A percentile compares a stretch with the other conserved stretches of the same genome.
Conservation (phyloP, 2,113 vertebrate species). For the Felis chaus region DNA sequence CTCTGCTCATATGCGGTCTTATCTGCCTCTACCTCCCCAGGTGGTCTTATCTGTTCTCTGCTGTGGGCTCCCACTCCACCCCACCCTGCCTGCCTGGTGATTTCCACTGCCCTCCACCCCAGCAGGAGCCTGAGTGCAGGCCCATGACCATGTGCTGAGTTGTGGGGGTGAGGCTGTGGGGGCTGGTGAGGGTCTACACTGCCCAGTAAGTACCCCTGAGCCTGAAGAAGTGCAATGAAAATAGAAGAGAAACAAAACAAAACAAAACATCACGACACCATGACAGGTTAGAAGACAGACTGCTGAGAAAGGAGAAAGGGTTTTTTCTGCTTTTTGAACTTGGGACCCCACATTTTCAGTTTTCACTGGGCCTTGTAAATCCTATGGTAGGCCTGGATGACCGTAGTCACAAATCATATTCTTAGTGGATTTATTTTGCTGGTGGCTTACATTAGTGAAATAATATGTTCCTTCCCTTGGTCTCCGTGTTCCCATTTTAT, state of each 20-base stretch:
- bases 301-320: background rate
- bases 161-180: background rate
- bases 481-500: background rate
- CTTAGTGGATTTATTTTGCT: background rate
- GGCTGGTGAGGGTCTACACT: rapidly evolving
- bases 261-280: background rate
- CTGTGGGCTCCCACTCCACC: no score
- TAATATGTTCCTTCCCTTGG: background rate
- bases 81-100: background rate
- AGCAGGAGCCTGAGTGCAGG: background rate
- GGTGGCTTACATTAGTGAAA: background rate
- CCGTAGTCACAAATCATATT: background rate
- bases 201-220: background rate
- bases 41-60: no score
- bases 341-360: background rate
- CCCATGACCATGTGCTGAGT: background rate
- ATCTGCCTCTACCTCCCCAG: background rate
- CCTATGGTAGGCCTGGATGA: background rate
- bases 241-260: background rate
- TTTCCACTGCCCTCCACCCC: background rate
- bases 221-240: background rate
- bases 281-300: background rate
- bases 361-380: background rate
- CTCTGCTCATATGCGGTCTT: rapidly evolving
- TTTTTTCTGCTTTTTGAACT: background rate